Base-by-base conservation (phyloP, 1,140 invertebrate species). In the Branchinecta lindahli region DNA sequence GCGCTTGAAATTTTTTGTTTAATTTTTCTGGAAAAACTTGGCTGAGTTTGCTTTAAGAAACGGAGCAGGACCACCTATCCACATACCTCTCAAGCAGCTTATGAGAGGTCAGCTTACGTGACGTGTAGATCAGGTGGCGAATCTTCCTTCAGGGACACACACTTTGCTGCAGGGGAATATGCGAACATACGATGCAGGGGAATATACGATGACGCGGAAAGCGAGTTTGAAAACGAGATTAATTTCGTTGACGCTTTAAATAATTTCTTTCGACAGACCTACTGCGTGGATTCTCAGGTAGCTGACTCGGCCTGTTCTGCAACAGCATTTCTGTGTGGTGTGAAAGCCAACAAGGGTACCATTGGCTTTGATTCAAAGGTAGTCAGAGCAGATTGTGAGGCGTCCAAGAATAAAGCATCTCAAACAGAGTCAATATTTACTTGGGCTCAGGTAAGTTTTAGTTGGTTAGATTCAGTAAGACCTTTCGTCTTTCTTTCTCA, bases 291-390 rank as follows among this genome's bases (percentile, higher is more conserved):
- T 73, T 85, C 86, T 8, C 88, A 90, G 78, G 86, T 88, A 0
- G 86, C 88, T 0, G 88, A 90, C 75, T 90, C 88, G 0, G 89
- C 88, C 20, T 88, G 87, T 0, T 88, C 87, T 74, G 88, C 88
- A 0, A 89, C 87, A 9, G 88, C 88, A 0, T 81, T 89, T 5
- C 80, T 89, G 33, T 89, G 87, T 72, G 88, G 88, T 4, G 87
- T 89, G 7, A 90, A 90, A 78, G 84, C 87, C 0, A 85, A 88
- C 75, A 87, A 85, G 74, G 87, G 88, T 76, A 89, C 87, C 0
- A 79, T 89, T 4, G 88, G 88, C 33, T 74, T 90, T 21, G 86
- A 89, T 75, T 83, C 85, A 9, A 82, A 83, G 15, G 87, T 83
- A 6, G 79, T 78, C 75, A 85, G 78, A 78, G 85, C 78, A 78